Conservation (phyloP, 2,113 vertebrate species). For the Malaclemys terrapin region DNA sequence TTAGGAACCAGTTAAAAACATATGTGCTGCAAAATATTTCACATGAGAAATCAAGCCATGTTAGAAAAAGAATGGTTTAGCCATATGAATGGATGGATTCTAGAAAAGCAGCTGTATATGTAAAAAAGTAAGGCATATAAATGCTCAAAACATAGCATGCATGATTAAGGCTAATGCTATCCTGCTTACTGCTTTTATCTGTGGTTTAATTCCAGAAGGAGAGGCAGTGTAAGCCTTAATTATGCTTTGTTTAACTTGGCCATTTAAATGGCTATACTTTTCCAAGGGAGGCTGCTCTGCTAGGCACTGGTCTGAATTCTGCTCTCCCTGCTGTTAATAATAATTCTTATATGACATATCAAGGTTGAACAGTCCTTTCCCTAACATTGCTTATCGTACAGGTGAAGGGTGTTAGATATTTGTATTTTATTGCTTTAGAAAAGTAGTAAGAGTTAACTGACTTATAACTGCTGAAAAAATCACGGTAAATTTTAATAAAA, state of each 20-base stretch:
- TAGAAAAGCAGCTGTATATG: neutral
- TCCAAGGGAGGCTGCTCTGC: slow-evolving; percentile 18
- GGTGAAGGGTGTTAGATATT: slow-evolving; percentile 3
- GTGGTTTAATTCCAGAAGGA: neutral
- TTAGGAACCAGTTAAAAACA: neutral
- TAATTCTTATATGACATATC: too few relatives aligned
- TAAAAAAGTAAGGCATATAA: neutral
- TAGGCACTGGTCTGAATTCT: neutral
- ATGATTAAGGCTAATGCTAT: neutral
- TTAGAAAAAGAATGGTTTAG: neutral
- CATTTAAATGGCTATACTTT: neutral
- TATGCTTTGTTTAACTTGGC: neutral
- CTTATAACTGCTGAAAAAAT: slow-evolving; percentile 25
- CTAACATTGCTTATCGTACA: neutral
- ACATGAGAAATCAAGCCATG: neutral
- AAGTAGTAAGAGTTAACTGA: slow-evolving; percentile 37
- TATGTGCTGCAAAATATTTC: neutral
- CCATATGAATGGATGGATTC: neutral
- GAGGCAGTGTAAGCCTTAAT: neutral
- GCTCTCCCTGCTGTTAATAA: too few relatives aligned
- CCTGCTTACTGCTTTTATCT: neutral
- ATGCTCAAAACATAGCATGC: neutral
- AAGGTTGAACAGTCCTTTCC: neutral
- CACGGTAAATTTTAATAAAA: slow-evolving; percentile 12
- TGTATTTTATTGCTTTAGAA: neutral